Conservation (phyloP, 2,797 vertebrate species). For the Pangasius larnaudii region DNA sequence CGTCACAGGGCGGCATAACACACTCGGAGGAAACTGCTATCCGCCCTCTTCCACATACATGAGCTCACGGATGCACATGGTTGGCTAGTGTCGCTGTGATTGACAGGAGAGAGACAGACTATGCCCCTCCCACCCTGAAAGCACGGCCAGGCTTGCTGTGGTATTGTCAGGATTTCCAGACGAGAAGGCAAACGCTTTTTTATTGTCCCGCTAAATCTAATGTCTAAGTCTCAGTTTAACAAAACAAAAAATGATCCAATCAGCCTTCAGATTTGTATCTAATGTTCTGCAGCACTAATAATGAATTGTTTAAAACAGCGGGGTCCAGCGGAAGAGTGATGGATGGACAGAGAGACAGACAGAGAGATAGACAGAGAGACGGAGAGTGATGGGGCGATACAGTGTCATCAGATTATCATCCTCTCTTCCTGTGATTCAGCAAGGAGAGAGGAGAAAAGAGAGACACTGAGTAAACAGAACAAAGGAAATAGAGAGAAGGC, state of each 20-base stretch:
- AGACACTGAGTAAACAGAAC: not conserved
- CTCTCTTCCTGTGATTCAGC: not conserved
- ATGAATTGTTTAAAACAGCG: too few relatives aligned
- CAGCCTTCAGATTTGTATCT: not conserved
- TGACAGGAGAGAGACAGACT: not conserved
- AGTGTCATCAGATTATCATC: too few relatives aligned
- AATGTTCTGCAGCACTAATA: too few relatives aligned
- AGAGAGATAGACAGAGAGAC: not conserved
- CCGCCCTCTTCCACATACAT: not conserved
- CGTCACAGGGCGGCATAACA: too few relatives aligned
- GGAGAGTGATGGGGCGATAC: too few relatives aligned
- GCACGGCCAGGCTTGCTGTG: not conserved
- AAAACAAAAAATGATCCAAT: not conserved
- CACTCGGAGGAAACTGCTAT: too few relatives aligned
- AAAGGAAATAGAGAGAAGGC: too few relatives aligned
- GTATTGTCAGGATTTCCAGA: too few relatives aligned
- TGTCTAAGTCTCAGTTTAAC: too few relatives aligned
- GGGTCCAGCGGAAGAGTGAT: not conserved
- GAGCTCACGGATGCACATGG: not conserved
- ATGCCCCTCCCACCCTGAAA: not conserved
- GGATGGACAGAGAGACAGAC: not conserved
- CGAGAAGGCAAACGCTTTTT: too few relatives aligned
- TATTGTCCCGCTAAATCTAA: too few relatives aligned
- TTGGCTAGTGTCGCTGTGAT: not conserved
- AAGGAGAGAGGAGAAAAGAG: not conserved